Evolutionary conservation across 2,888 invertebrate genomes (phyloP).

Genomic region (Aspidiotus destructor): DNA sequence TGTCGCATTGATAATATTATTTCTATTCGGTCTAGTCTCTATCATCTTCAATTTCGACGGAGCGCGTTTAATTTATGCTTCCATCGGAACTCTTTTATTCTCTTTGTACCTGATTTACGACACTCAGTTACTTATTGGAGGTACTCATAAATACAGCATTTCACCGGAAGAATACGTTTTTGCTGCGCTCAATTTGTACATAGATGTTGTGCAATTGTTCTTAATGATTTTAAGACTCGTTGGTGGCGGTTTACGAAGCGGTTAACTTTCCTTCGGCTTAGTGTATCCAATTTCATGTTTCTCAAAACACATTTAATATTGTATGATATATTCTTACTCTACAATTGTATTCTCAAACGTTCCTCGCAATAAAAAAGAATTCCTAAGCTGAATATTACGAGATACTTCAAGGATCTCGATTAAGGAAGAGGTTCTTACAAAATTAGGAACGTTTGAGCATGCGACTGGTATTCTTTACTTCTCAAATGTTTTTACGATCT

Average conservation of each 20-base stretch:
- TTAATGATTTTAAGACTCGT: conserved; percentile 37
- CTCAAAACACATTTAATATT: too few relatives aligned
- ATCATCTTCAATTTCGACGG: conserved; percentile 49
- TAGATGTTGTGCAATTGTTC: conserved; percentile 39
- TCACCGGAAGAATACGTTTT: conserved; percentile 80
- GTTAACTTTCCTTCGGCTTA: too few relatives aligned
- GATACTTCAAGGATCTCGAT: too few relatives aligned
- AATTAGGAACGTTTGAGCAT: too few relatives aligned
- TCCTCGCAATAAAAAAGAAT: too few relatives aligned
- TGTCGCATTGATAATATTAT: conserved; percentile 62
- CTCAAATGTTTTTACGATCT: too few relatives aligned
- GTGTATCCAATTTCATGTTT: too few relatives aligned
- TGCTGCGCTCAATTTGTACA: conserved; percentile 38
- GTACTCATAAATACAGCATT: conserved; percentile 76
- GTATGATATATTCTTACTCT: too few relatives aligned
- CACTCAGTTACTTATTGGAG: conserved; percentile 83
- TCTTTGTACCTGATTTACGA: conserved; percentile 85
- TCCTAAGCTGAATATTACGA: too few relatives aligned
- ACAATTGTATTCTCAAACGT: too few relatives aligned
- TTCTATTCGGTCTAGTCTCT: conserved; percentile 67
- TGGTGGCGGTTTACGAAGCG: not conserved
- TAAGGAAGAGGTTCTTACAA: too few relatives aligned
- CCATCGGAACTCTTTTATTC: conserved; percentile 77
- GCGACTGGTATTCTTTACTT: too few relatives aligned
- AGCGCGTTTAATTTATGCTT: conserved; percentile 63